Base-by-base conservation (phyloP, 2,888 invertebrate genomes). In the Conchocele bisecta region DNA sequence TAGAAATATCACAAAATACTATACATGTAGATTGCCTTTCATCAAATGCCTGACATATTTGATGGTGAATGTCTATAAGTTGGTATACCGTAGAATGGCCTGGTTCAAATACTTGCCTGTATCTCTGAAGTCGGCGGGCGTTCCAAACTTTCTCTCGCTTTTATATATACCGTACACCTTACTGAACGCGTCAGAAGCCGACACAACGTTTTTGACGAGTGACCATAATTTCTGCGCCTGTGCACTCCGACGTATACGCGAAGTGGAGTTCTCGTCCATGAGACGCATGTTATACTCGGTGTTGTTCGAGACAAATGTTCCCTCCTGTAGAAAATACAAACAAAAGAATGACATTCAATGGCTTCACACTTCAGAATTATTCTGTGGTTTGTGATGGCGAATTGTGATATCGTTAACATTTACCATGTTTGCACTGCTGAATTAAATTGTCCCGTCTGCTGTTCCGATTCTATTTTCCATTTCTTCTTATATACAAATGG, bases 121-220 rank as follows among this genome's bases (percentile, higher is more conserved):
- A 13, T 66, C 76, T 29, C 56, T 65, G 24, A 66, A 76, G 46
- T 76, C 76, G 1, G 72, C 60, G 0, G 69, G 69, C 15, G 76
- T 65, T 0, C 56, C 66, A 0, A 44, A 37, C 3, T 56, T 31
- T 20, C 50, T 29, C 24, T 76, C 72, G 2, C 69, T 63, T 39
- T 59, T 61, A 51, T 61, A 76, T 29, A 76, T 70, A 11, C 72
- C 76, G 37, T 76, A 76, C 13, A 76, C 66, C 56, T 73, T 69
- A 33, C 63, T 69, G 41, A 39, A 28, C 4, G 58, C 63, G 11
- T 56, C 59, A 1, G 67, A 65, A 1, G 39, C 33, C 2, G 51
- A 22, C 6, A 61, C 67, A 13, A 75, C 35, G 7, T 37, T 67
- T 33, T 70, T 70, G 4, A 59, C 70, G 26, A 41, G 51, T 1